phyloP scores from a whole-genome alignment of 2,888 invertebrate genomes.

The Rhagonycha lutea region DNA sequence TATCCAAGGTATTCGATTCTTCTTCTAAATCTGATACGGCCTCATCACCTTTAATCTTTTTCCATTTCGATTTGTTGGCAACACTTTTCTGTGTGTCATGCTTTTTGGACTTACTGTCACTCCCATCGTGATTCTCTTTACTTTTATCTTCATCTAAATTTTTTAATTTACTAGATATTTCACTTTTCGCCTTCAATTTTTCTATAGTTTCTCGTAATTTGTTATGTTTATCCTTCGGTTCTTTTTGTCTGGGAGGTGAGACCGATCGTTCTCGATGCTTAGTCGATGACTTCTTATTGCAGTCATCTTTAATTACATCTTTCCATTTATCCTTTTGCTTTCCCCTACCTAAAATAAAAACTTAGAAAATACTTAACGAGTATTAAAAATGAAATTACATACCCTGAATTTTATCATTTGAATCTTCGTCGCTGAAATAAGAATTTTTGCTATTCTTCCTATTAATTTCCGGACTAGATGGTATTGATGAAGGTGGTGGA shows the following conservation, averaged over 20 bases:
- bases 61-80: constrained; percentile 20
- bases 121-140: constrained; percentile 41
- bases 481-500: constrained; percentile 49
- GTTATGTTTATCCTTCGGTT: constrained; percentile 52
- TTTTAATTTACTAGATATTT: constrained; percentile 56
- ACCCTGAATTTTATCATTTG: constrained; percentile 34
- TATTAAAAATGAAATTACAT: background rate
- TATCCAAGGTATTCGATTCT: constrained; percentile 46
- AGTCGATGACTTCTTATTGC: background rate
- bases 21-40: constrained; percentile 42
- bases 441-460: constrained; percentile 34
- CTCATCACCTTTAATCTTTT: constrained; percentile 19
- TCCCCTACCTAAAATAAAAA: constrained; percentile 35
- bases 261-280: constrained; percentile 14
- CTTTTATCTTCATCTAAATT: constrained; percentile 43
- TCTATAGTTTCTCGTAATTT: constrained; percentile 61
- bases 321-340: constrained; percentile 44
- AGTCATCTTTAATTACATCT: constrained; percentile 41
- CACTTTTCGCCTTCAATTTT: constrained; percentile 67
- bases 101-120: constrained; percentile 33
- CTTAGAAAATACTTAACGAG: background rate
- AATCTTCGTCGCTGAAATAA: constrained; percentile 37
- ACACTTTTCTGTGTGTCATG: constrained; percentile 21
- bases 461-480: constrained; percentile 48
- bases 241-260: constrained; percentile 16